Evolutionary conservation across 2,888 invertebrate genomes (phyloP).

Genomic region (Peribatodes rhomboidaria): DNA sequence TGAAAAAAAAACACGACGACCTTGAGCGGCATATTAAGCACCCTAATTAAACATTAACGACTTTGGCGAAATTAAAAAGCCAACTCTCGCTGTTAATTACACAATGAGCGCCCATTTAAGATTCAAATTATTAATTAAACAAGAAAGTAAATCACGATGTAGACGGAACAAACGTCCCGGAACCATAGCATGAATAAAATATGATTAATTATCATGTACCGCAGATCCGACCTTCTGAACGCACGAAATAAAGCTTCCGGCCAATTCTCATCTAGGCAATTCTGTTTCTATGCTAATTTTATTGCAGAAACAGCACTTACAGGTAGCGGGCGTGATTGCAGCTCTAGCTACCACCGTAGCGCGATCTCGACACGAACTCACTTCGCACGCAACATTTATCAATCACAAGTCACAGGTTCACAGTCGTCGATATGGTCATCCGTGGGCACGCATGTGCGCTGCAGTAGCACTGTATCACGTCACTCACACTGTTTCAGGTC

Average conservation of each 20-base stretch:
- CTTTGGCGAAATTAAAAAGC: slow-evolving; percentile 29
- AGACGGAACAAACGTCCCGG: slow-evolving; percentile 39
- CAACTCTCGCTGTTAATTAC: slow-evolving; percentile 26
- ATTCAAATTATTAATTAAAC: slow-evolving; percentile 36
- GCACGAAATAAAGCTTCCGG: slow-evolving; percentile 17
- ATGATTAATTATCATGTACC: slow-evolving; percentile 44
- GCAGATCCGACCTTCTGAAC: slow-evolving; percentile 22
- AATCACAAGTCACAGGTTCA: slow-evolving; percentile 73
- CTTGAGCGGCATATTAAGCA: slow-evolving; percentile 25
- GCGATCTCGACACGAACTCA: slow-evolving; percentile 66
- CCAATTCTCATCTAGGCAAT: slow-evolving; percentile 19
- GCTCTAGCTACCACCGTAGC: slow-evolving; percentile 55
- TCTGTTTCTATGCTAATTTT: slow-evolving; percentile 65
- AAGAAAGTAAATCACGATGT: slow-evolving; percentile 37
- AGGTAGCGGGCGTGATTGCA: slow-evolving; percentile 64
- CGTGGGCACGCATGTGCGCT: slow-evolving; percentile 69
- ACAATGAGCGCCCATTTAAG: slow-evolving; percentile 25
- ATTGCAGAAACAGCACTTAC: slow-evolving; percentile 71
- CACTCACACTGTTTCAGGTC: slow-evolving; percentile 72
- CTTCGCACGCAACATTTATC: slow-evolving; percentile 59
- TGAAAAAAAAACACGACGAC: slow-evolving; percentile 16
- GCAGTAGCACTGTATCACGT: slow-evolving; percentile 62
- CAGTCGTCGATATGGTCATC: slow-evolving; percentile 63
- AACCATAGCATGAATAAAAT: slow-evolving; percentile 45
- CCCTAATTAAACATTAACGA: slow-evolving; percentile 32